A percentile compares a stretch with the other conserved stretches of the same genome.
phyloP scores from a whole-genome alignment of 1,140 invertebrate genomes.

The Copidosoma floridanum region DNA sequence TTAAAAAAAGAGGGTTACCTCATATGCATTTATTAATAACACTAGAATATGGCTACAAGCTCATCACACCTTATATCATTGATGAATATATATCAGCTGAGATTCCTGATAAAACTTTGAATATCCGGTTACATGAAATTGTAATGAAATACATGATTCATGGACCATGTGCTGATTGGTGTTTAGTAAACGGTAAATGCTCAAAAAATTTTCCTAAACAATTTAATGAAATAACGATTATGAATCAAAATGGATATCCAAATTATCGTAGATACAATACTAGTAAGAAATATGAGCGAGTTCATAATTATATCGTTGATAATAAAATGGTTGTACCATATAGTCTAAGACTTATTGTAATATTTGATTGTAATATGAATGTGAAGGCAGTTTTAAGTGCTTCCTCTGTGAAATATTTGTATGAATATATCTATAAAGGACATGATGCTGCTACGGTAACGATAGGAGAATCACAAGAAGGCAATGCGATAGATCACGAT shows the following conservation, averaged over 20 bases:
- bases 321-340: conserved; percentile 3
- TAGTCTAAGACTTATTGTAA: not conserved
- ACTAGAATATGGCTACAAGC: conserved; percentile 38
- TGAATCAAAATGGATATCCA: conserved; percentile 51
- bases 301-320: not conserved
- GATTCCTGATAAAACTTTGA: conserved; percentile 43
- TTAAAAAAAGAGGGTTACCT: conserved; percentile 56
- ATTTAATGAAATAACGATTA: conserved; percentile 32
- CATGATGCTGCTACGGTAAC: conserved; percentile 23
- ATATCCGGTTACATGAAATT: conserved; percentile 32
- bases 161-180: conserved; percentile 39
- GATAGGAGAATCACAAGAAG: conserved; percentile 12
- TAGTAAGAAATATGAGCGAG: conserved; percentile 8
- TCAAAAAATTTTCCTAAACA: conserved; percentile 36
- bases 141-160: conserved; percentile 39
- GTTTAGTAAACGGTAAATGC: conserved; percentile 30
- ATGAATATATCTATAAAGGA: conserved; percentile 23
- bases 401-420: conserved; percentile 17
- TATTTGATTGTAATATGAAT: conserved; percentile 2
- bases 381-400: conserved; percentile 22
- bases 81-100: conserved; percentile 49
- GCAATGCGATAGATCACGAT: not conserved
- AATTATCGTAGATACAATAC: conserved; percentile 36
- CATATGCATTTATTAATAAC: conserved; percentile 52
- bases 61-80: conserved; percentile 31